Conservation (phyloP, 2,888 invertebrate genomes). For the Cerastis leucographa region DNA sequence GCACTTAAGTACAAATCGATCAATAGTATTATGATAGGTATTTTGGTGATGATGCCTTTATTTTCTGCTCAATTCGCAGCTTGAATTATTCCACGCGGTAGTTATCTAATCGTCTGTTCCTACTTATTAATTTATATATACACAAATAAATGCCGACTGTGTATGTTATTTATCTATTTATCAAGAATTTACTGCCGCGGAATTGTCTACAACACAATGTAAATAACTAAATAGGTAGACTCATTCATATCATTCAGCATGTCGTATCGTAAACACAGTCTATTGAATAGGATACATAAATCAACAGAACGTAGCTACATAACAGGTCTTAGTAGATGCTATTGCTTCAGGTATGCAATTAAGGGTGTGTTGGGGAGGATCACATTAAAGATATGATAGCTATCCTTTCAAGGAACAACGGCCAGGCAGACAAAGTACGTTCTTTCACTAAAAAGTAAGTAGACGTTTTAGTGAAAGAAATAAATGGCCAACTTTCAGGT, state of each 20-base stretch:
- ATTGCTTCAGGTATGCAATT: background rate
- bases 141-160: conserved; percentile 44
- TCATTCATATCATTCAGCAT: conserved; percentile 14
- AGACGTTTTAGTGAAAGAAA: background rate
- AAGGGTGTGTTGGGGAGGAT: background rate
- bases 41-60: background rate
- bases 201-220: conserved; percentile 41
- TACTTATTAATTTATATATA: conserved; percentile 35
- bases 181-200: conserved; percentile 29
- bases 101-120: conserved; percentile 46
- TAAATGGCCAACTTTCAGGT: background rate
- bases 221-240: conserved; percentile 16
- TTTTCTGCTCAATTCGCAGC: conserved; percentile 22
- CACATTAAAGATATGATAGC: background rate
- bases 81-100: conserved; percentile 44
- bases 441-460: too few relatives aligned
- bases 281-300: conserved; percentile 18
- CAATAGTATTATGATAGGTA: background rate
- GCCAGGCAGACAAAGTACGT: background rate
- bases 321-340: conserved; percentile 2
- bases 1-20: background rate
- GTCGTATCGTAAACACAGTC: conserved; percentile 7
- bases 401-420: background rate
- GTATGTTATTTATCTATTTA: conserved; percentile 43
- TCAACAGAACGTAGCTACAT: conserved; percentile 6